phyloP scores from a whole-genome alignment of 1,140 invertebrate species.

The Samia ricini region DNA sequence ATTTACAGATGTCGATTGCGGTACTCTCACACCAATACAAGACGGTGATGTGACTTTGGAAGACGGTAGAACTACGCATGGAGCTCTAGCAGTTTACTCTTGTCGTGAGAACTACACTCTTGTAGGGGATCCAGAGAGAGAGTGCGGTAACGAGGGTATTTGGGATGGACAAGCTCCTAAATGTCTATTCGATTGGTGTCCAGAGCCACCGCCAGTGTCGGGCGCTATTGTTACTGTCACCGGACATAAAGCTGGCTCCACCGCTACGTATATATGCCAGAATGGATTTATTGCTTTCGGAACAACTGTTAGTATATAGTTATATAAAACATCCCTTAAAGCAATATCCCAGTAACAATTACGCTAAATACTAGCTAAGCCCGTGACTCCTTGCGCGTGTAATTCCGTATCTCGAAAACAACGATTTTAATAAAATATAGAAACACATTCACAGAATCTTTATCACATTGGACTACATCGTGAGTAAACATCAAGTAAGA shows the following conservation, averaged over 20 bases:
- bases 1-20: conserved; percentile 89
- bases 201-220: conserved; percentile 85
- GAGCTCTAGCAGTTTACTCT: conserved; percentile 85
- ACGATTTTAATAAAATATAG: too few species aligned
- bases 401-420: too few species aligned
- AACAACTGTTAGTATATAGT: conserved; percentile 80
- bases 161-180: conserved; percentile 90
- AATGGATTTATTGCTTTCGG: conserved; percentile 92
- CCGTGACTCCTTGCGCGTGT: too few species aligned
- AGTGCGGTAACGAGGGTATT: conserved; percentile 86
- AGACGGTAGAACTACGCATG: conserved; percentile 86
- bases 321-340: background rate
- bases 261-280: conserved; percentile 88
- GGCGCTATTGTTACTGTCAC: conserved; percentile 84
- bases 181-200: conserved; percentile 92
- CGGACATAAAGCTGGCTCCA: conserved; percentile 86
- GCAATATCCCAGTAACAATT: too few species aligned
- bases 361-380: too few species aligned
- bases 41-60: conserved; percentile 85
- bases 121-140: conserved; percentile 85
- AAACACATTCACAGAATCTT: too few species aligned
- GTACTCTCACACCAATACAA: conserved; percentile 82
- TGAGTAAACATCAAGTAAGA: too few species aligned
- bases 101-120: conserved; percentile 92
- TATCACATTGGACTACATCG: too few species aligned